Percentiles rank a stretch among this genome's conserved stretches.
Evolutionary conservation across 2,113 vertebrate species (phyloP).

Genomic region (Aegithalos caudatus): DNA sequence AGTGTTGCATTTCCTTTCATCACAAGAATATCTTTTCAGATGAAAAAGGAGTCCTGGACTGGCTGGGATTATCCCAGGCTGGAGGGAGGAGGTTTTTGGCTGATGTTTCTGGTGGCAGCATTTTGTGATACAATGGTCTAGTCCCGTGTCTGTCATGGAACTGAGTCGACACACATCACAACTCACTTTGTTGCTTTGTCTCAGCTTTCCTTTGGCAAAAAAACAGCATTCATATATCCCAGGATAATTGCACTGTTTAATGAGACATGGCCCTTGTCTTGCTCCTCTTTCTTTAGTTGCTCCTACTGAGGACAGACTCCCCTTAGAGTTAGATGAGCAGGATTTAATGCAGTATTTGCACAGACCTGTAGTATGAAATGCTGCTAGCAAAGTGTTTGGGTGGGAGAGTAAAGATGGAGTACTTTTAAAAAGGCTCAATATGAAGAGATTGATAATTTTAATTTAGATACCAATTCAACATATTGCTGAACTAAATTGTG

Average conservation of each 20-base stretch:
- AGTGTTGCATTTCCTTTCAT: background rate
- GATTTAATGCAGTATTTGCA: background rate
- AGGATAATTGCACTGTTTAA: background rate
- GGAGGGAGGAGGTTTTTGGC: background rate
- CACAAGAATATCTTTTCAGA: background rate
- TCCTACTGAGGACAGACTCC: background rate
- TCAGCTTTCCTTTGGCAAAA: background rate
- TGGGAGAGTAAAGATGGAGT: background rate
- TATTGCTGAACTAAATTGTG: background rate
- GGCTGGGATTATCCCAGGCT: background rate
- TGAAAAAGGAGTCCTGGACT: background rate
- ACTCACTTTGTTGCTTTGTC: background rate
- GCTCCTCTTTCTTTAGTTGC: conserved; percentile 1
- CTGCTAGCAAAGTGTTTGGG: background rate
- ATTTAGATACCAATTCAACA: background rate
- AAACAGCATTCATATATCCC: background rate
- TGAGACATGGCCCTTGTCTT: background rate
- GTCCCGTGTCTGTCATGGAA: background rate
- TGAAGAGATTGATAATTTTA: background rate
- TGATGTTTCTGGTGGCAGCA: background rate
- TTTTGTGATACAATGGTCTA: background rate
- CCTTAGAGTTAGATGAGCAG: background rate
- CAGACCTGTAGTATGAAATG: background rate
- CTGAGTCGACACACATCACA: accelerated
- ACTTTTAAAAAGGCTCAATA: background rate